phyloP scores from a whole-genome alignment of 2,888 invertebrate genomes.

The Furcula furcula region DNA sequence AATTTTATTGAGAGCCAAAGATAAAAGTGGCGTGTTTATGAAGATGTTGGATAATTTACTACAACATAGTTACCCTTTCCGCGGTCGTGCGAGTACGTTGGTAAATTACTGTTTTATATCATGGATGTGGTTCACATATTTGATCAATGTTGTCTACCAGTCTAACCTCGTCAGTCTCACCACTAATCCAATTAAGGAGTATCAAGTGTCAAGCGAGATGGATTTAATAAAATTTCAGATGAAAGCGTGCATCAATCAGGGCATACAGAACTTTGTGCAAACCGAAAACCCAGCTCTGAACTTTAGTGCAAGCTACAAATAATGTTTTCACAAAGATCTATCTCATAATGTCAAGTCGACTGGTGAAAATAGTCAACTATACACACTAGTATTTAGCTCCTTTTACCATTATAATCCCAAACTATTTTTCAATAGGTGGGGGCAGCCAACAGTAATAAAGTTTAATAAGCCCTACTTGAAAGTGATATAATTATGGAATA shows the following conservation, averaged over 20 bases:
- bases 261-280: conserved; percentile 5
- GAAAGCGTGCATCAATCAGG: conserved; percentile 34
- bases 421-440: conserved; percentile 18
- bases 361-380: conserved; percentile 8
- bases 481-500: conserved; percentile 5
- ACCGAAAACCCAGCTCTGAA: neutral
- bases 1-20: conserved; percentile 20
- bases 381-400: conserved; percentile 13
- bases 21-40: conserved; percentile 33
- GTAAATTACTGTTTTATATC: conserved; percentile 30
- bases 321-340: neutral
- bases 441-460: conserved; percentile 10
- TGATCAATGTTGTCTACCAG: conserved; percentile 44
- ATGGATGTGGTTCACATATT: conserved; percentile 47
- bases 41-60: conserved; percentile 40
- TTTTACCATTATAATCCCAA: conserved; percentile 11
- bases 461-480: conserved; percentile 14
- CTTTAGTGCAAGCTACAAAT: neutral
- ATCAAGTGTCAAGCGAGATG: conserved; percentile 42
- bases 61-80: conserved; percentile 28
- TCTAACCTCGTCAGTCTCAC: conserved; percentile 44
- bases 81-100: conserved; percentile 15
- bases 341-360: neutral
- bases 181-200: conserved; percentile 34
- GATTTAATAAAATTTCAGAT: conserved; percentile 35